Conservation (phyloP, 2,113 vertebrate species). For the Mesitornis unicolor region DNA sequence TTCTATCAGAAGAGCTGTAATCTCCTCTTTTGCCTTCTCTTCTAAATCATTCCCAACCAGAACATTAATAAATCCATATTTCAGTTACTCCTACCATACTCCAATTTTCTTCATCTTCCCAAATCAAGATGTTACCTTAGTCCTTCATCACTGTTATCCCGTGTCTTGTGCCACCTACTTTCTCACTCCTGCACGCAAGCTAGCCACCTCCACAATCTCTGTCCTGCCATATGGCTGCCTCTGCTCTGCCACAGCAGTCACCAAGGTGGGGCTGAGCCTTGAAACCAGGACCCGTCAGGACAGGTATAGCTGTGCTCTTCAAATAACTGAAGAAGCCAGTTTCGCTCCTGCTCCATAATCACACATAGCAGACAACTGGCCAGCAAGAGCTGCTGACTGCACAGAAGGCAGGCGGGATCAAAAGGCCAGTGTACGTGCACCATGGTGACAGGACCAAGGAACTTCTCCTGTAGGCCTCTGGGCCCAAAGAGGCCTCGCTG, state of each 20-base stretch:
- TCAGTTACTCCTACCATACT: background rate
- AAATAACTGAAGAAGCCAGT: background rate
- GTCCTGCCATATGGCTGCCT: background rate
- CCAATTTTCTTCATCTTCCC: background rate
- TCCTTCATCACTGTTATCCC: background rate
- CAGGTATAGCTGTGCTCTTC: background rate
- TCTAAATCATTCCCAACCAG: background rate
- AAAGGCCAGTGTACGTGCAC: accelerated
- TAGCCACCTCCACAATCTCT: background rate
- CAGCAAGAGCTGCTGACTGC: background rate
- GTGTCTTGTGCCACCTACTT: background rate
- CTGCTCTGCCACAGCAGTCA: background rate
- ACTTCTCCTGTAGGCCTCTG: background rate
- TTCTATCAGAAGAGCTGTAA: background rate
- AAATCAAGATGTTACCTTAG: background rate
- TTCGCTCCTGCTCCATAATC: background rate
- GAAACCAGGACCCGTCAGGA: background rate
- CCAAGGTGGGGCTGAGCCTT: background rate
- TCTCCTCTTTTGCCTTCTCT: background rate
- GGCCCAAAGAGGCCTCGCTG: background rate
- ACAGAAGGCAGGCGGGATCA: accelerated
- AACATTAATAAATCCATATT: background rate
- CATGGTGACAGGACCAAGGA: accelerated
- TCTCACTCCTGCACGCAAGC: background rate
- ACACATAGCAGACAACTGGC: background rate